Base-by-base conservation (phyloP, 2,113 vertebrate species). In the Arothron firmamentum region DNA sequence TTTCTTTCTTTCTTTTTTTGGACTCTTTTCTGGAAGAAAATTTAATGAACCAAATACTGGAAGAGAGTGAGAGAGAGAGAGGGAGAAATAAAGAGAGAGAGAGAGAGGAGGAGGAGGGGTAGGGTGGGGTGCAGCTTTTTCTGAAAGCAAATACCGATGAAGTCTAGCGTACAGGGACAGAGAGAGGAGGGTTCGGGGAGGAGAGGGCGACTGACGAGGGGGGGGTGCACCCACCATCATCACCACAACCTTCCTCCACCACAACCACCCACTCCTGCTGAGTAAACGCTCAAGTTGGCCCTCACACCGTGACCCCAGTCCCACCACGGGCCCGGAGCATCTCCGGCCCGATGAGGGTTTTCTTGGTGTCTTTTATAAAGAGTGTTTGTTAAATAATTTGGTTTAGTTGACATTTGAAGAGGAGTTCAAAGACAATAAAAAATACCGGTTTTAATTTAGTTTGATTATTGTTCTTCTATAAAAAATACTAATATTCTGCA, bases 1-100 rank as follows among this genome's bases (percentile, higher is more conserved):
- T 38, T 25, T 54, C 34, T 61, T 5, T 25, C n/a, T n/a, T n/a
- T n/a, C 58, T 5, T 67, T 52, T 66, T 62, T 69, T 42, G 25
- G 46, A 59, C 21, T 90, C 89, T 91, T 93, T 89, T 93, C 91
- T 92, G 88, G 90, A 92, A 92, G 91, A 92, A 94, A 93, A 93
- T 93, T 89, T 94, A 93, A 95, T 94, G 93, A 95, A 93, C 88
- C 91, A 91, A 90, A 94, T 90, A 88, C 89, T 92, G 89, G 70
- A 78, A 84, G 82, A 79, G 58, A 49, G 64, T 66, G 64, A 18
- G n/a, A 49, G 57, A 60, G 68, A 72, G 65, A 59, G 69, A 64
- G 45, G 42, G 34, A 28, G 46, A 49, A 46, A 47, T 5, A 28
- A 58, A 21, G 41, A 10, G 59, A 18, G 16, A 6, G 7, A 17